A percentile compares a stretch with the other conserved stretches of the same genome.
phyloP scores from a whole-genome alignment of 2,888 invertebrate genomes.

The Hyles lineata region DNA sequence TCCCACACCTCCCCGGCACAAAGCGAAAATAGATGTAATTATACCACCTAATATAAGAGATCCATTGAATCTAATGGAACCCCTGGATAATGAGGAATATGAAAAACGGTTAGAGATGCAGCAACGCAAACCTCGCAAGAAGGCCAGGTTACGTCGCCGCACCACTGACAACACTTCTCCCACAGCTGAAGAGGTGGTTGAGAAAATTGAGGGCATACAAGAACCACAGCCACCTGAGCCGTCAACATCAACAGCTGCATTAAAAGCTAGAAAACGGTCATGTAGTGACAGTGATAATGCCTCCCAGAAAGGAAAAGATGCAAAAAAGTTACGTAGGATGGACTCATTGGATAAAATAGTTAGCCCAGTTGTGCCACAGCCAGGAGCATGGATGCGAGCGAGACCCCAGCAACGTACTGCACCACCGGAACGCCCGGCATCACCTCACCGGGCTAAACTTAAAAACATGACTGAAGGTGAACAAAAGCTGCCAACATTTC shows the following conservation, averaged over 20 bases:
- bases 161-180: slow-evolving; percentile 78
- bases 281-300: slow-evolving; percentile 84
- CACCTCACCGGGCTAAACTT: slow-evolving; percentile 70
- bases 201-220: slow-evolving; percentile 66
- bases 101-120: slow-evolving; percentile 91
- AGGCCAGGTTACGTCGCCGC: slow-evolving; percentile 85
- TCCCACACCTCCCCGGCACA: slow-evolving; percentile 92
- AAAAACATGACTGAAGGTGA: slow-evolving; percentile 70
- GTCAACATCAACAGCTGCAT: slow-evolving; percentile 61
- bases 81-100: slow-evolving; percentile 92
- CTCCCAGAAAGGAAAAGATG: slow-evolving; percentile 81
- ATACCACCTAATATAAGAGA: slow-evolving; percentile 97
- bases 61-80: slow-evolving; percentile 94
- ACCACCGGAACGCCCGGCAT: slow-evolving; percentile 78
- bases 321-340: slow-evolving; percentile 86
- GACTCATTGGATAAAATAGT: slow-evolving; percentile 95
- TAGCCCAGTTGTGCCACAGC: slow-evolving; percentile 95
- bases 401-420: slow-evolving; percentile 67
- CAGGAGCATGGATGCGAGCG: slow-evolving; percentile 91
- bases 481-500: slow-evolving; percentile 87
- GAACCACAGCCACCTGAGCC: slow-evolving; percentile 72
- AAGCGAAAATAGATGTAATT: slow-evolving; percentile 93
- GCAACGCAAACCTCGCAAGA: slow-evolving; percentile 87
- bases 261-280: slow-evolving; percentile 77
- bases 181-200: slow-evolving; percentile 54